These are phyloP conservation scores for Idaea straminata DNA, from an alignment of 2,888 invertebrate genomes.

Conservation along the genomic window DNA sequence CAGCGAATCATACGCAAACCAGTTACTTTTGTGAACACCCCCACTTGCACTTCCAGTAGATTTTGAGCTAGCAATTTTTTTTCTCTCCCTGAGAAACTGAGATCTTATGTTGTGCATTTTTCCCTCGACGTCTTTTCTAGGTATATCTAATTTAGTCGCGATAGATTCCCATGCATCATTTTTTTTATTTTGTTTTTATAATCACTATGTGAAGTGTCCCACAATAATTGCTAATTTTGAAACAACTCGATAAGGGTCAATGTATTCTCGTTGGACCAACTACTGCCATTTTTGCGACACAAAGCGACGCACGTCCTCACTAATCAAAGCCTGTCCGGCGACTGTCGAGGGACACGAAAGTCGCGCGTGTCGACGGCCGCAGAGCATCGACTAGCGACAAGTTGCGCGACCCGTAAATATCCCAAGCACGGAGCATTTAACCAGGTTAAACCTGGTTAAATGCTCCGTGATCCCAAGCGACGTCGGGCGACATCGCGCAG, in stretches of 20 bases:
- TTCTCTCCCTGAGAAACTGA: conserved; percentile 20
- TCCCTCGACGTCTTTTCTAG: conserved; percentile 17
- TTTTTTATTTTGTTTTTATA: too few relatives aligned
- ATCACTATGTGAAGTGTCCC: conserved; percentile 21
- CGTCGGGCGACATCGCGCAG: too few relatives aligned
- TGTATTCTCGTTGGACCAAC: conserved; percentile 8
- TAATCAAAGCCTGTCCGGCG: too few relatives aligned
- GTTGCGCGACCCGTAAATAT: too few relatives aligned
- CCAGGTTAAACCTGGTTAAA: too few relatives aligned
- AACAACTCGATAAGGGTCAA: conserved; percentile 17
- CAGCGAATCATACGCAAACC: conserved; percentile 9
- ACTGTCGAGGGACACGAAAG: too few relatives aligned
- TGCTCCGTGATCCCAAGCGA: too few relatives aligned
- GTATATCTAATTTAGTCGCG: conserved; percentile 12
- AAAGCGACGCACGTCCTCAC: too few relatives aligned
- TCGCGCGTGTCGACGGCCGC: too few relatives aligned
- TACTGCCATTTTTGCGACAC: background rate
- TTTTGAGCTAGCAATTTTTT: conserved; percentile 14
- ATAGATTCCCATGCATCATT: conserved; percentile 17
- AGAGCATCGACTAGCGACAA: too few relatives aligned
- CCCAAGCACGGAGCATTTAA: too few relatives aligned
- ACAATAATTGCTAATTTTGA: conserved; percentile 18
- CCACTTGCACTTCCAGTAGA: conserved; percentile 8
- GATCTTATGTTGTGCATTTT: conserved; percentile 20
- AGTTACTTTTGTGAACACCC: conserved; percentile 10